Evolutionary conservation across 1,140 invertebrate genomes (phyloP).

Genomic region (Rhyacophila brunnea): DNA sequence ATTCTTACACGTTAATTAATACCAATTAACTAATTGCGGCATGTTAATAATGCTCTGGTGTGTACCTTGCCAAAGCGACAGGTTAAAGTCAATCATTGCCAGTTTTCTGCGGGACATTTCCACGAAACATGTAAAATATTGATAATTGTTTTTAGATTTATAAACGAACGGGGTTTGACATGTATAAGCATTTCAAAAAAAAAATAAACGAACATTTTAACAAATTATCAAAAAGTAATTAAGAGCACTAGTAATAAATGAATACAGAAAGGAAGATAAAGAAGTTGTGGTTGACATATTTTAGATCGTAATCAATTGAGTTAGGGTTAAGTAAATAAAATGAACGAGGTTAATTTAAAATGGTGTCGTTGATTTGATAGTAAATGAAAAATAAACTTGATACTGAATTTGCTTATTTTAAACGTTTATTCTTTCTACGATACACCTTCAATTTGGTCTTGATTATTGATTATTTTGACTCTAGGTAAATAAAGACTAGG

Average conservation of each 20-base stretch:
- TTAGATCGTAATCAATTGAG: slow-evolving; percentile 8
- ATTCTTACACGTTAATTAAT: no score
- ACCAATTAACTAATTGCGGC: no score
- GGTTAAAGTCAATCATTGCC: neutral
- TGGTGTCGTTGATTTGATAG: neutral
- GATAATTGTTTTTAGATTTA: slow-evolving; percentile 33
- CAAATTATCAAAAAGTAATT: slow-evolving; percentile 21
- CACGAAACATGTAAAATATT: slow-evolving; percentile 24
- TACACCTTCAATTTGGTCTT: no score
- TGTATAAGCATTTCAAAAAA: slow-evolving; percentile 13
- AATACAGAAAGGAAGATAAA: neutral
- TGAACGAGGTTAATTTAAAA: slow-evolving; percentile 25
- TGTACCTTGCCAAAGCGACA: neutral
- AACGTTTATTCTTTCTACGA: no score
- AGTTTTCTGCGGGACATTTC: neutral
- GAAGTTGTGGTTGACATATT: slow-evolving; percentile 6
- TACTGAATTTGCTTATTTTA: neutral
- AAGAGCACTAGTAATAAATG: slow-evolving; percentile 18
- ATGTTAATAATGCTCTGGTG: no score
- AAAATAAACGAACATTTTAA: slow-evolving; percentile 23
- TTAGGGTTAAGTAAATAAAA: slow-evolving; percentile 27
- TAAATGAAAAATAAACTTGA: neutral
- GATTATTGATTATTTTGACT: neutral
- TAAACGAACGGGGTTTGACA: slow-evolving; percentile 16
- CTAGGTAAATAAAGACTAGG: slow-evolving; percentile 26